phyloP scores from a whole-genome alignment of 2,888 invertebrate genomes.

The Ephialtes manifestator region DNA sequence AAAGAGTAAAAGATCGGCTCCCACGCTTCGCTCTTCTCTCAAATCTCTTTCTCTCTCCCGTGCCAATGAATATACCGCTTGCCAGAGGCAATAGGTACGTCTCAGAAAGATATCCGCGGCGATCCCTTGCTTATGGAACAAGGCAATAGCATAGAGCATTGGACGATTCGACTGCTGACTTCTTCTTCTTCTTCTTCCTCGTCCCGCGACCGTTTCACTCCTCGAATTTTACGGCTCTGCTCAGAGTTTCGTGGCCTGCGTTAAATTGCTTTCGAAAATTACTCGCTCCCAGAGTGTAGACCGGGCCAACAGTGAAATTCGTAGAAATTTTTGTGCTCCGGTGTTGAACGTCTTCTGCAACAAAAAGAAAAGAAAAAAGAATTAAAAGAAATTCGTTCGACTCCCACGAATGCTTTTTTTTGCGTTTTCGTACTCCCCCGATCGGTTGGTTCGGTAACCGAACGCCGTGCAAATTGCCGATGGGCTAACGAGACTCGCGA shows the following conservation, averaged over 20 bases:
- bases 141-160: neutral
- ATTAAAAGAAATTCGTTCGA: conserved; percentile 40
- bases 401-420: conserved; percentile 58
- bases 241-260: conserved; percentile 59
- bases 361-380: conserved; percentile 8
- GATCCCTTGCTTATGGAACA: neutral
- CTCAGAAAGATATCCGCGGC: neutral
- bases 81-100: conserved; percentile 2
- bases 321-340: conserved; percentile 59
- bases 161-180: conserved; percentile 10
- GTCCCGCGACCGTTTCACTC: conserved; percentile 23
- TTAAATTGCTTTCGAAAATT: conserved; percentile 64
- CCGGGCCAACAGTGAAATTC: conserved; percentile 49
- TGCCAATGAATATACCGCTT: conserved; percentile 38
- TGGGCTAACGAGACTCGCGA: conserved; percentile 46
- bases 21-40: conserved; percentile 74
- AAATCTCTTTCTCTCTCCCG: neutral
- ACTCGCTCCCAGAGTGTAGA: conserved; percentile 15
- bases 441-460: conserved; percentile 31
- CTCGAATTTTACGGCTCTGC: conserved; percentile 56
- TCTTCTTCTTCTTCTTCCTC: neutral
- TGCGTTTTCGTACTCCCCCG: conserved; percentile 47
- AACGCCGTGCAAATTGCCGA: conserved; percentile 37
- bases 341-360: conserved; percentile 40
- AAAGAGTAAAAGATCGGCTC: conserved; percentile 71